phyloP scores from a whole-genome alignment of 2,797 vertebrate species.

The Pseudotriccus pelzelni region DNA sequence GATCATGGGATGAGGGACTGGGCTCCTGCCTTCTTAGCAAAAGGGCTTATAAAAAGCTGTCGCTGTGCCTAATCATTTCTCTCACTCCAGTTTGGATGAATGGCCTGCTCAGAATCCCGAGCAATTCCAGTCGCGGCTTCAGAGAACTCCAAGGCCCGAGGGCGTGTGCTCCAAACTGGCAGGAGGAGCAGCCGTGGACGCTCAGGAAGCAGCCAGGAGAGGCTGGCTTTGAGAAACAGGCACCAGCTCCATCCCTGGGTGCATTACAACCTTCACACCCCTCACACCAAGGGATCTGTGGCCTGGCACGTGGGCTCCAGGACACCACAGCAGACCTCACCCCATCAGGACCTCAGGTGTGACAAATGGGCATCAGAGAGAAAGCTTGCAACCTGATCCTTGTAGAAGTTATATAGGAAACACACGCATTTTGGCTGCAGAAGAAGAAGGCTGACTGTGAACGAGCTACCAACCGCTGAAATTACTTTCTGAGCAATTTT shows the following conservation, averaged over 20 bases:
- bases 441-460: neutral
- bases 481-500: neutral
- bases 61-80: neutral
- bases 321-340: fast-evolving
- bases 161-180: fast-evolving
- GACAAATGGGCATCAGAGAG: neutral
- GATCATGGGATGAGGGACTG: neutral
- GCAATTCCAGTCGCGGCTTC: fast-evolving
- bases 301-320: fast-evolving
- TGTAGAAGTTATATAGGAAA: neutral
- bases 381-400: neutral
- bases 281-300: neutral
- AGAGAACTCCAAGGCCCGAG: neutral
- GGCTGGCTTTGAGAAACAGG: neutral
- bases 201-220: neutral
- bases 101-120: neutral
- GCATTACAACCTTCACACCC: neutral
- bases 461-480: neutral
- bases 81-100: neutral
- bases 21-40: neutral
- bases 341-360: neutral
- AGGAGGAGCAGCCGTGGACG: neutral
- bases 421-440: neutral
- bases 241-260: neutral
- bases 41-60: neutral